Conservation (phyloP, 64 coral and sea anemone genomes). For the Actinia tenebrosa region DNA sequence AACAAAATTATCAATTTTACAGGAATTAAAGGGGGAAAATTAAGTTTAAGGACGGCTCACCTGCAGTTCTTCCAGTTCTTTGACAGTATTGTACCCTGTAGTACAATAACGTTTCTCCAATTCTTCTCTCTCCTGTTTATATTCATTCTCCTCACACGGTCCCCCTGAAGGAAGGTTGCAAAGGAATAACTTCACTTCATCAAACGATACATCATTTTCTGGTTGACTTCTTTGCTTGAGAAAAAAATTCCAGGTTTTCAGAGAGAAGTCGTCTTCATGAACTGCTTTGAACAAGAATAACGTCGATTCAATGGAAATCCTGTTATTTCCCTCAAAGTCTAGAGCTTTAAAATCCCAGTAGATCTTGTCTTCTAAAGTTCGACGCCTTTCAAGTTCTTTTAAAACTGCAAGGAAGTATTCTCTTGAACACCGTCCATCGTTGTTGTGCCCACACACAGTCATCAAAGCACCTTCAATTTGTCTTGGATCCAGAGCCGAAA, state of each 20-base stretch:
- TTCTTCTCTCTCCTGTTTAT: slow-evolving; percentile 46
- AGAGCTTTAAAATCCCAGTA: slow-evolving; percentile 93
- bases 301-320: slow-evolving; percentile 87
- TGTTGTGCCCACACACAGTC: slow-evolving; percentile 72
- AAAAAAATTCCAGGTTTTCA: slow-evolving; percentile 89
- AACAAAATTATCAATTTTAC: too few species aligned
- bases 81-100: slow-evolving; percentile 60
- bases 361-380: slow-evolving; percentile 78
- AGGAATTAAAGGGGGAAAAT: too few species aligned
- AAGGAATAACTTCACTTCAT: slow-evolving; percentile 90
- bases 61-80: slow-evolving; percentile 87
- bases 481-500: slow-evolving; percentile 49
- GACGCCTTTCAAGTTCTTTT: slow-evolving; percentile 76
- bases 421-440: slow-evolving; percentile 32
- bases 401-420: slow-evolving; percentile 78
- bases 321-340: slow-evolving; percentile 74
- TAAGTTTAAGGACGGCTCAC: neutral
- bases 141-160: slow-evolving; percentile 65
- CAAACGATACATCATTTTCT: slow-evolving; percentile 82
- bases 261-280: slow-evolving; percentile 83
- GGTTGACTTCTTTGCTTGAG: slow-evolving; percentile 42
- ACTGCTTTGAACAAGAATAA: slow-evolving; percentile 92
- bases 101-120: slow-evolving; percentile 32
- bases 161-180: slow-evolving; percentile 81
- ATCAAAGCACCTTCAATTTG: slow-evolving; percentile 79